Conservation (phyloP, 1,140 invertebrate genomes). For the Philotrypesis tridentata region DNA sequence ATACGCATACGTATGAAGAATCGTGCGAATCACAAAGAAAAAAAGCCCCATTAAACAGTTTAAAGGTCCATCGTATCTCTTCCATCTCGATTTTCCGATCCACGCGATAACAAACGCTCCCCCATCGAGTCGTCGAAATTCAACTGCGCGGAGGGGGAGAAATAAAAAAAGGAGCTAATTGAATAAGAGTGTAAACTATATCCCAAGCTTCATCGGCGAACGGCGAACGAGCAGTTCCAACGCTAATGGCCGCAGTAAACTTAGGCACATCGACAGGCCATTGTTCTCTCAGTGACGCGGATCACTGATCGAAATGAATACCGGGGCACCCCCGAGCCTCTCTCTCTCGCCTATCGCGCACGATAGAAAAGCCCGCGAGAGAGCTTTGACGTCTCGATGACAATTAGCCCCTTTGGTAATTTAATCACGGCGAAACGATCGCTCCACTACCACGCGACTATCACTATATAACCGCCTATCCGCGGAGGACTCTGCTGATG, state of each 20-base stretch:
- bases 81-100: no score
- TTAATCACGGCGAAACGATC: slow-evolving; percentile 9
- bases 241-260: neutral
- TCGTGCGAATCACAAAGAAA: no score
- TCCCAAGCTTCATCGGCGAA: neutral
- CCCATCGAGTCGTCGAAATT: no score
- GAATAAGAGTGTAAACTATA: neutral
- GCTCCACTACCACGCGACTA: no score
- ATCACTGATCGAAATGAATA: neutral
- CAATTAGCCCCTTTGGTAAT: slow-evolving; percentile 38
- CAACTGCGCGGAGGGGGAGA: no score
- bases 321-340: no score
- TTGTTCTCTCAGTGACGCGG: neutral
- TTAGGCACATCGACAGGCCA: neutral
- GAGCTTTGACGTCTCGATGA: slow-evolving; percentile 27
- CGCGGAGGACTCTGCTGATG: no score
- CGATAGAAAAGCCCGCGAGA: neutral
- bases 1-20: no score
- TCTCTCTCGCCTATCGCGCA: neutral
- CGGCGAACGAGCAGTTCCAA: neutral
- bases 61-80: no score
- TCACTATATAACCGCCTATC: no score
- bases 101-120: no score
- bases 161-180: neutral
- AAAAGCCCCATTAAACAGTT: no score